Conservation (phyloP, 2,888 invertebrate species). For the Molorchus minor region DNA sequence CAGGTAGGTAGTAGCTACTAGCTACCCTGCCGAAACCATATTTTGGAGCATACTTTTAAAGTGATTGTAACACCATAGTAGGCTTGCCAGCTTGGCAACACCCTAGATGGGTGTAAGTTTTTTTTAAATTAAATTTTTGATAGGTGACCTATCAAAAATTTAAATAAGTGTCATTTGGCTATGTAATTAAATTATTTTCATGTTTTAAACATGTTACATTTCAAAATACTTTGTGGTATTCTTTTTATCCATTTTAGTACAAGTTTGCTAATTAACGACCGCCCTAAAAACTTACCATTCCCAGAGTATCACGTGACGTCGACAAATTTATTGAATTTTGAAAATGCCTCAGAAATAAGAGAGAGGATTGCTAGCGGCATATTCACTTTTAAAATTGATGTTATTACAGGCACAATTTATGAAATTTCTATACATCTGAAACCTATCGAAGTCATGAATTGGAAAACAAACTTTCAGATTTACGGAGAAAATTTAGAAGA, state of each 20-base stretch:
- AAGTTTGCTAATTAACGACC: neutral
- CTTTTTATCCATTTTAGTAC: neutral
- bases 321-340: neutral
- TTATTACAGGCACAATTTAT: neutral
- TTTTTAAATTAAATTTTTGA: too few relatives aligned
- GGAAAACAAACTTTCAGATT: conserved; percentile 26
- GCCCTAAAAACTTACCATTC: neutral
- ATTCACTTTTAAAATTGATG: neutral
- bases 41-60: too few relatives aligned
- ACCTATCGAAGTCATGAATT: conserved; percentile 15
- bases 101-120: too few relatives aligned
- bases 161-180: too few relatives aligned
- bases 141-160: too few relatives aligned
- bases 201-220: too few relatives aligned
- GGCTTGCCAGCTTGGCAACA: too few relatives aligned
- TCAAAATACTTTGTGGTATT: neutral
- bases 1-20: too few relatives aligned
- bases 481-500: conserved; percentile 14
- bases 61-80: too few relatives aligned
- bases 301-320: conserved; percentile 8
- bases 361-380: neutral
- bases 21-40: too few relatives aligned
- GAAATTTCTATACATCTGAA: conserved; percentile 24
- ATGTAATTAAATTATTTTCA: too few relatives aligned
- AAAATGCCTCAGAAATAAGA: neutral